Percentiles rank a stretch among this genome's conserved stretches.
phyloP scores from a whole-genome alignment of 2,113 vertebrate genomes.

The Dendropsophus ebraccatus region DNA sequence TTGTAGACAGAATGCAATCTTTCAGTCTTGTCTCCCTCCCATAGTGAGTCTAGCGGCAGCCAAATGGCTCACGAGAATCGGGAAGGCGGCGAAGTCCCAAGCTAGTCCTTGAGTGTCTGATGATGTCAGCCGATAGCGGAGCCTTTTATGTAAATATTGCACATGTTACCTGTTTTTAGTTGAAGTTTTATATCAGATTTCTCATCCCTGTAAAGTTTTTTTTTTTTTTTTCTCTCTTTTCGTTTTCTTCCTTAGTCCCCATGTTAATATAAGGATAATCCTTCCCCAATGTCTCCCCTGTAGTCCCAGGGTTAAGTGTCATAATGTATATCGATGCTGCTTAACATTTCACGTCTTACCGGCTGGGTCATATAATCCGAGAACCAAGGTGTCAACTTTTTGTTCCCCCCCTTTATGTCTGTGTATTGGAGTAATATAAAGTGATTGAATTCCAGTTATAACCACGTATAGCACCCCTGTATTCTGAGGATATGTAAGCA shows the following conservation, averaged over 20 bases:
- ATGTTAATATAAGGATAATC: not conserved
- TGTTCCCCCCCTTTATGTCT: not conserved
- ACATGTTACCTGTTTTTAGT: slow-evolving; percentile 49
- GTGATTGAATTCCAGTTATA: not conserved
- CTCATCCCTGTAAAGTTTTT: not conserved
- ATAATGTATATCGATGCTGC: slow-evolving; percentile 21
- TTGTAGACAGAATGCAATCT: not conserved
- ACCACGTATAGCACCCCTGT: too few species aligned
- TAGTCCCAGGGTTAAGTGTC: slow-evolving; percentile 35
- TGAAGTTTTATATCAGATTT: slow-evolving; percentile 33
- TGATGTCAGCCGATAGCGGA: not conserved
- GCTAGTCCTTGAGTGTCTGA: not conserved
- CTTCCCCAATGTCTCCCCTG: not conserved
- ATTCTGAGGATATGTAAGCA: too few species aligned
- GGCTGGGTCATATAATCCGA: not conserved
- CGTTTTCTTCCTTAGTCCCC: too few species aligned
- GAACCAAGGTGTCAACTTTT: slow-evolving; percentile 56
- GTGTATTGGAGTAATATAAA: not conserved
- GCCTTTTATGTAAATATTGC: slow-evolving; percentile 50
- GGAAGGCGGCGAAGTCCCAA: not conserved
- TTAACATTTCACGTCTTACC: slow-evolving; percentile 34
- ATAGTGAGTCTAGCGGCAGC: not conserved
- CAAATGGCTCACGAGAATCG: not conserved
- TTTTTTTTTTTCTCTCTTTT: too few species aligned
- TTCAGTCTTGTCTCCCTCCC: slow-evolving; percentile 1